Evolutionary conservation across 2,888 invertebrate species (phyloP).

Genomic region (Drosophila prostipennis): DNA sequence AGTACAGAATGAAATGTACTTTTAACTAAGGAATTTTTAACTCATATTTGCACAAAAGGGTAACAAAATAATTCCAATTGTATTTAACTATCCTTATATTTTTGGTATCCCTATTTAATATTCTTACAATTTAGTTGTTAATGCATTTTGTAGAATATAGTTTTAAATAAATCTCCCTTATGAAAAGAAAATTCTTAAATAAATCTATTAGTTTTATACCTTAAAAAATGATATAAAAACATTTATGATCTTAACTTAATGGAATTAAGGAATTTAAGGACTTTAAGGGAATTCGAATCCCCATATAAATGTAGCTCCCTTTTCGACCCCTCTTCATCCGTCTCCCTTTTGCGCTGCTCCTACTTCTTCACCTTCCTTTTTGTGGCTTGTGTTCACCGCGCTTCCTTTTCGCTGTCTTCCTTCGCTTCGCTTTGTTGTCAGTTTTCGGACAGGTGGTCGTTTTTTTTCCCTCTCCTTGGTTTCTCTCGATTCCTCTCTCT

Average conservation of each 20-base stretch:
- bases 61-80: too few relatives aligned
- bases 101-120: too few relatives aligned
- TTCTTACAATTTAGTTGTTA: too few relatives aligned
- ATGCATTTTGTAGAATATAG: too few relatives aligned
- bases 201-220: too few relatives aligned
- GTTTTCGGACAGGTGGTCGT: conserved; percentile 71
- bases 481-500: conserved; percentile 15
- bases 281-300: background rate
- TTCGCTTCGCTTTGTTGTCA: conserved; percentile 53
- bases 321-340: background rate
- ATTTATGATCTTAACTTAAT: background rate
- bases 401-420: conserved; percentile 43
- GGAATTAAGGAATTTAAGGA: background rate
- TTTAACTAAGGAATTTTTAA: too few relatives aligned
- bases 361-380: conserved; percentile 4
- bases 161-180: too few relatives aligned
- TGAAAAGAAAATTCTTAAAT: too few relatives aligned
- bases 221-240: too few relatives aligned
- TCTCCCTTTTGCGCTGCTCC: conserved; percentile 14
- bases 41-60: too few relatives aligned
- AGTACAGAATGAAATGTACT: too few relatives aligned
- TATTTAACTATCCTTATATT: too few relatives aligned
- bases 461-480: conserved; percentile 16
- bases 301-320: background rate
- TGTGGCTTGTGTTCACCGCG: conserved; percentile 16